A percentile compares a stretch with the other conserved stretches of the same genome.
Conservation (phyloP, 2,888 invertebrate species). For the Cantharis flavilabris region DNA sequence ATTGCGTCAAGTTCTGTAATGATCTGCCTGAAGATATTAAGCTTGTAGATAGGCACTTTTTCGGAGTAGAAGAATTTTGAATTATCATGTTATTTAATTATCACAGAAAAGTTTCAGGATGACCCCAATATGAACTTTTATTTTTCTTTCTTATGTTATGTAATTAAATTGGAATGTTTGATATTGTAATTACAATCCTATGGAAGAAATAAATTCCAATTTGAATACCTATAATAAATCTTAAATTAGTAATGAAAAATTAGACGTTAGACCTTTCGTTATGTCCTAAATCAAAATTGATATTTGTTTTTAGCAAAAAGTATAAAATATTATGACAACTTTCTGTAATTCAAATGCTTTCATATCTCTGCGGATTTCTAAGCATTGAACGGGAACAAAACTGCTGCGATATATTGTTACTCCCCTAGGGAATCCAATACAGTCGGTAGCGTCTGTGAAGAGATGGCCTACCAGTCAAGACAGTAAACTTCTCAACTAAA, state of each 20-base stretch:
- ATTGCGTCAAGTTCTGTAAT: not conserved
- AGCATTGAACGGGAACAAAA: conserved; percentile 1
- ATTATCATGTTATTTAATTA: not conserved
- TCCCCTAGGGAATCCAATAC: not conserved
- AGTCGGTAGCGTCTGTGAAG: not conserved
- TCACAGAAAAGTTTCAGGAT: not conserved
- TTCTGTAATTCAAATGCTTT: conserved; percentile 15
- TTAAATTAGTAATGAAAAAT: not conserved
- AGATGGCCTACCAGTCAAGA: not conserved
- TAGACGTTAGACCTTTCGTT: not conserved
- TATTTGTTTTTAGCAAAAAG: conserved; percentile 20
- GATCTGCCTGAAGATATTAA: not conserved
- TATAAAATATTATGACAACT: conserved; percentile 23
- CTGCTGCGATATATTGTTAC: not conserved
- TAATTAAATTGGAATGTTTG: not conserved
- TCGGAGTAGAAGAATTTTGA: not conserved
- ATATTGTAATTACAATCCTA: not conserved
- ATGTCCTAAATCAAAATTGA: conserved; percentile 15
- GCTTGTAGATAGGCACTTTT: not conserved
- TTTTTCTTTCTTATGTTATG: not conserved
- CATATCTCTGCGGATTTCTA: conserved; percentile 14
- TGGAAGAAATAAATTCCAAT: not conserved
- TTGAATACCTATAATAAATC: not conserved
- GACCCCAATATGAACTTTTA: not conserved
- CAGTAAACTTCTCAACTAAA: not conserved